A percentile compares a stretch with the other conserved stretches of the same genome.
Conservation (phyloP, 2,797 vertebrate genomes). For the Sparidentex hasta region DNA sequence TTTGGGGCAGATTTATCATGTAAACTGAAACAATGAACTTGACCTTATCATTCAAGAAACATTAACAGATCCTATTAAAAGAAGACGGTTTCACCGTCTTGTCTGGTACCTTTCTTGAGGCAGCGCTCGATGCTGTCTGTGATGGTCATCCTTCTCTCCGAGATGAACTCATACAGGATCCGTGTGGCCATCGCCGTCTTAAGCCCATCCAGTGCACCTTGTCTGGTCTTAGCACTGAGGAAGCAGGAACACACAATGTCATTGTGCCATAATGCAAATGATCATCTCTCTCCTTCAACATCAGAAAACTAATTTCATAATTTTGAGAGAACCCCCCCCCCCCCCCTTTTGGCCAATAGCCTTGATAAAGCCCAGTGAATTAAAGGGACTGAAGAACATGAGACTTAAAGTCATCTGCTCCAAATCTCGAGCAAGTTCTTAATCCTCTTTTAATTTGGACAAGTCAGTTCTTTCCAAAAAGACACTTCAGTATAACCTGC, state of each 20-base stretch:
- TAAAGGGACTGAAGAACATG: not conserved
- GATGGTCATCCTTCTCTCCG: conserved; percentile 96
- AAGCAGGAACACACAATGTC: not conserved
- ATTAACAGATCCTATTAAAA: not conserved
- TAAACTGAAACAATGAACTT: not conserved
- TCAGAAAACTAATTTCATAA: not conserved
- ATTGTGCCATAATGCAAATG: not conserved
- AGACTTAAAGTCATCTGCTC: no score
- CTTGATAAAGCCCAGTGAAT: not conserved
- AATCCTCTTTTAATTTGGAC: no score
- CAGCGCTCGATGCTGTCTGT: conserved; percentile 97
- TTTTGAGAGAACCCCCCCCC: not conserved
- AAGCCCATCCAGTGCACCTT: conserved; percentile 94
- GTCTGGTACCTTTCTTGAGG: conserved; percentile 93
- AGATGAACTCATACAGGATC: conserved; percentile 95
- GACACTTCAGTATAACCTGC: no score
- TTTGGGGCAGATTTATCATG: no score
- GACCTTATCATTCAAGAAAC: not conserved
- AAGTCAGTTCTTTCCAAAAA: no score
- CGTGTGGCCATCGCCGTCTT: conserved; percentile 94
- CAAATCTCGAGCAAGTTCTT: no score
- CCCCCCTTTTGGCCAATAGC: not conserved
- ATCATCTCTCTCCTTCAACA: not conserved
- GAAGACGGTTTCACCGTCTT: not conserved
- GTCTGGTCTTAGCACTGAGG: conserved; percentile 94